Evolutionary conservation across 2,113 vertebrate genomes (phyloP), one percentile per base, ranked within the genome.

Genomic region (Corythornis cristatus): DNA sequence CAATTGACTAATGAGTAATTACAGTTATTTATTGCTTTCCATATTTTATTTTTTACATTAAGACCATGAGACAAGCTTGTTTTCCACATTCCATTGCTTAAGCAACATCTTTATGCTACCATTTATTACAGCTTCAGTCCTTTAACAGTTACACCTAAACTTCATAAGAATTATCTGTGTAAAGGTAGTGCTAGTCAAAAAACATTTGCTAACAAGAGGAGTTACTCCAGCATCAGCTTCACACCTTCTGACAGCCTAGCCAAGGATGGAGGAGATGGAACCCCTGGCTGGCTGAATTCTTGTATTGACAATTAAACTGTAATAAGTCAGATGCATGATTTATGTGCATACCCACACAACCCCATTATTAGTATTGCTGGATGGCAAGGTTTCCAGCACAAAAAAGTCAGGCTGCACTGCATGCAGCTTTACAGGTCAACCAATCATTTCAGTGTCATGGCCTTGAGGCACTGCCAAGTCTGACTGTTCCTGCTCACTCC

Each of bases 221-320:
- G 12, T 37, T 78, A 58, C 28, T 75, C 16, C 40, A 60, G 5
- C 0, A 0, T 11, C 33, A 56, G 3, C 15, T 75, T 72, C n/a
- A 46, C 31, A 53, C 17, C 4, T 40, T 26, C 40, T 68, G 53
- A 35, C 17, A 35, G 26, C 22, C 9, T 43, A 20, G n/a, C 5
- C 0, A 2, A 60, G 53, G 22, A 18, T 2, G 33, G 22, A 62
- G 9, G 21, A 78, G 23, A 33, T 19, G 19, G 13, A 87, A 28
- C 8, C 11, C 0, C 0, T 23, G 35, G 20, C 29, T 9, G 2
- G 40, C 8, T 19, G 2, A 6, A 19, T 21, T 3, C 10, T 10
- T 57, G 28, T 25, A 8, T 9, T 61, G 53, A 54, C 5, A 72
- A 26, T 48, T 64, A 20, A 22, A 31, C 43, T 78, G 19, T 6